Conservation (phyloP, 2,888 invertebrate genomes). For the Acrobasis consociella region DNA sequence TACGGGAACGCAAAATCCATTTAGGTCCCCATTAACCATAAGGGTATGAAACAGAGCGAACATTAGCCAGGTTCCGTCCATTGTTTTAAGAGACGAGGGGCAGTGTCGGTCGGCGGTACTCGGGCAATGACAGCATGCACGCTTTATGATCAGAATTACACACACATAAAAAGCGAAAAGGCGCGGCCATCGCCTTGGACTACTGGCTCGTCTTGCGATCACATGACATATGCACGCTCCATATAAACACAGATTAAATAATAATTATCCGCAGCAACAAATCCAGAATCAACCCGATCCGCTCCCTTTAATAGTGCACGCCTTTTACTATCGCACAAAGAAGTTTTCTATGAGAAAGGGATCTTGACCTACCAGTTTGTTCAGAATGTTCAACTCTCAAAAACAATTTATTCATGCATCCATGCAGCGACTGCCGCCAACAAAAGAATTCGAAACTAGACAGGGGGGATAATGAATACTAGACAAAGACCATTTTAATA, state of each 20-base stretch:
- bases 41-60: slow-evolving; percentile 44
- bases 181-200: slow-evolving; percentile 43
- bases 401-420: slow-evolving; percentile 81
- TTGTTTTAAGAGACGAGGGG: slow-evolving; percentile 65
- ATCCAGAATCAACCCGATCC: slow-evolving; percentile 63
- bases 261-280: slow-evolving; percentile 50
- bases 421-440: slow-evolving; percentile 70
- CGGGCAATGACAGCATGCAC: slow-evolving; percentile 70
- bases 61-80: slow-evolving; percentile 64
- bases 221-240: slow-evolving; percentile 29
- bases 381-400: slow-evolving; percentile 71
- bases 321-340: slow-evolving; percentile 77
- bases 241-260: slow-evolving; percentile 49
- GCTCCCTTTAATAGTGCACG: slow-evolving; percentile 76
- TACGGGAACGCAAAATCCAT: slow-evolving; percentile 37
- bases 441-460: slow-evolving; percentile 81
- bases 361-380: slow-evolving; percentile 82
- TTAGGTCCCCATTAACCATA: slow-evolving; percentile 41
- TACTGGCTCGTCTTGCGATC: slow-evolving; percentile 30
- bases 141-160: slow-evolving; percentile 60
- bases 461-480: slow-evolving; percentile 80
- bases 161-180: slow-evolving; percentile 43
- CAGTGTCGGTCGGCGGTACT: slow-evolving; percentile 39
- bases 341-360: slow-evolving; percentile 80
- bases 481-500: slow-evolving; percentile 77